These are phyloP conservation scores for Perithous albicinctus DNA, from an alignment of 2,888 invertebrate genomes.

Conservation along the genomic window DNA sequence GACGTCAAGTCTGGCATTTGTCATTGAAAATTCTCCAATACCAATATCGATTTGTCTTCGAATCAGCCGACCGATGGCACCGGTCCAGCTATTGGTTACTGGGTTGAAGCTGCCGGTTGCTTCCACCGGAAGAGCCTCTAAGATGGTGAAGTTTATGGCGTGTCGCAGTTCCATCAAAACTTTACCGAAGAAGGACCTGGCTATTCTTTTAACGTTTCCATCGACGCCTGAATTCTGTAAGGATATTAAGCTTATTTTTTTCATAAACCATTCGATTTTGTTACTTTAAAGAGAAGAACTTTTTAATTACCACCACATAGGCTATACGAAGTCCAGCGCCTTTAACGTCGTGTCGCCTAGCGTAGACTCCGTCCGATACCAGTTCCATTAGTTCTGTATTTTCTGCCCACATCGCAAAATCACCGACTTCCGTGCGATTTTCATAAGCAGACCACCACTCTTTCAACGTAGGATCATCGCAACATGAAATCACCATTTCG, in stretches of 20 bases:
- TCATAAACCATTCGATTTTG: neutral
- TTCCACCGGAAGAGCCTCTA: constrained; percentile 27
- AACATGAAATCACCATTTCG: constrained; percentile 75
- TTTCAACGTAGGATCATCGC: constrained; percentile 63
- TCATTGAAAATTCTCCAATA: constrained; percentile 74
- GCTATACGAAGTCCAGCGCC: constrained; percentile 72
- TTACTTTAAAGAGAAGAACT: neutral
- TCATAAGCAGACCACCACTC: constrained; percentile 77
- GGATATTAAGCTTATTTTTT: neutral
- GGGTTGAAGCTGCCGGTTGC: constrained; percentile 71
- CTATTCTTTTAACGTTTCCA: no score
- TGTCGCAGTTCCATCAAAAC: constrained; percentile 72
- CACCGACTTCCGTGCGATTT: constrained; percentile 66
- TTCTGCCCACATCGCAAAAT: constrained; percentile 72
- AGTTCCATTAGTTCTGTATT: constrained; percentile 27
- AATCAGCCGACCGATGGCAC: constrained; percentile 73
- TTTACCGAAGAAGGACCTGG: constrained; percentile 70
- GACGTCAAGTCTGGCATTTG: constrained; percentile 65
- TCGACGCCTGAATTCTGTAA: neutral
- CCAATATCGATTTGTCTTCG: constrained; percentile 72
- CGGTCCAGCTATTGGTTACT: constrained; percentile 71
- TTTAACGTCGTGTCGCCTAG: constrained; percentile 70
- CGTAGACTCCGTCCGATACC: constrained; percentile 68
- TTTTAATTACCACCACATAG: constrained; percentile 54
- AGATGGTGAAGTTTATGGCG: constrained; percentile 74